Conservation (phyloP, 2,113 vertebrate genomes). For the Anolis sagrei region DNA sequence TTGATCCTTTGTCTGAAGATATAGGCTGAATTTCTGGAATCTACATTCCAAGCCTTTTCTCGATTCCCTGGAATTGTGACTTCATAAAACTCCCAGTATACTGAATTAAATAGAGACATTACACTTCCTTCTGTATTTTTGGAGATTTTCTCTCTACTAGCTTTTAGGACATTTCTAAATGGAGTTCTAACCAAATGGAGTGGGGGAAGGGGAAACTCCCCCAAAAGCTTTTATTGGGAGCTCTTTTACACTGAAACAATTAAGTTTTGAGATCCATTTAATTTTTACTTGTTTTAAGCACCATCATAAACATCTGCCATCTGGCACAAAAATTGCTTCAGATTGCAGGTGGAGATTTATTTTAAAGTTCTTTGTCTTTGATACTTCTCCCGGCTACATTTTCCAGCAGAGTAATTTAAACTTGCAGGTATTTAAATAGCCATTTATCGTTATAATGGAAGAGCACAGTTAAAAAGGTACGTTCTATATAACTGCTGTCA, state of each 20-base stretch:
- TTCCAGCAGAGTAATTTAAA: conserved; percentile 75
- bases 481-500: conserved; percentile 64
- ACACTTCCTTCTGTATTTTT: conserved; percentile 48
- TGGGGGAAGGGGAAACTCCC: neutral
- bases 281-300: conserved; percentile 79
- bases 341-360: conserved; percentile 77
- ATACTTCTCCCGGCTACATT: conserved; percentile 72
- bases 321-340: conserved; percentile 76
- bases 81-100: neutral
- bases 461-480: conserved; percentile 68
- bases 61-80: neutral
- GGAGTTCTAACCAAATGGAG: conserved; percentile 34
- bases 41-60: neutral
- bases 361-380: conserved; percentile 80
- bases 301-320: conserved; percentile 79
- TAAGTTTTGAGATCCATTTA: conserved; percentile 73
- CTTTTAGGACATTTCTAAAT: conserved; percentile 61
- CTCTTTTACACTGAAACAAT: conserved; percentile 70
- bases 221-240: conserved; percentile 55
- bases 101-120: conserved; percentile 44
- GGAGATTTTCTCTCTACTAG: conserved; percentile 39
- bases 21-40: neutral
- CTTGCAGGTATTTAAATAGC: conserved; percentile 77
- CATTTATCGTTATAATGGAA: conserved; percentile 77
- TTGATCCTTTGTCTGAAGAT: neutral